Conservation (phyloP, 1,140 invertebrate genomes). For the Diploscapter pachys region DNA sequence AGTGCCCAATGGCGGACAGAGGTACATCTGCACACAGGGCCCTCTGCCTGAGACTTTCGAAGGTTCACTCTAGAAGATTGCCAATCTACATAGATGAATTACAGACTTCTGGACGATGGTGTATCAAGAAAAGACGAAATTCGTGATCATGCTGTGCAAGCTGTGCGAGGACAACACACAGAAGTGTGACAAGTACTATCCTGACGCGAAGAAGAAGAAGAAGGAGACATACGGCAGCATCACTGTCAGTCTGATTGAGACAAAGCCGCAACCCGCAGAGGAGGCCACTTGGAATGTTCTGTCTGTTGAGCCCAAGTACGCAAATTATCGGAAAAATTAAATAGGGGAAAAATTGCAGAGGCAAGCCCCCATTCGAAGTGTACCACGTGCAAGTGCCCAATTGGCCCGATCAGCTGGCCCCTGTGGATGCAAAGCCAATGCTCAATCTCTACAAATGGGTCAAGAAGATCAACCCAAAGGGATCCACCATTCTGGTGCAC, state of each 20-base stretch:
- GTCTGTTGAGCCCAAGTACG: neutral
- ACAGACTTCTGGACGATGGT: slow-evolving; percentile 12
- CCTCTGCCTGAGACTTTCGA: slow-evolving; percentile 6
- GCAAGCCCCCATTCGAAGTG: neutral
- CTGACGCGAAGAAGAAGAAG: neutral
- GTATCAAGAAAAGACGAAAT: neutral
- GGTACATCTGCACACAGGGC: slow-evolving; percentile 22
- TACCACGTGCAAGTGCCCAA: slow-evolving; percentile 14
- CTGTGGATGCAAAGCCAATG: slow-evolving; percentile 1
- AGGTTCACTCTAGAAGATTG: slow-evolving; percentile 1
- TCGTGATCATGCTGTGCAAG: slow-evolving; percentile 38
- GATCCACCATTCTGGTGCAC: slow-evolving; percentile 28
- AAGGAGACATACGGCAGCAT: neutral
- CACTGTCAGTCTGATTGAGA: neutral
- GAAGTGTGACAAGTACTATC: neutral
- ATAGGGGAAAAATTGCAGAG: no score
- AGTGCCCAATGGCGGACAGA: slow-evolving; percentile 5
- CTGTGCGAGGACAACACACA: neutral
- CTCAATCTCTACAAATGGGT: slow-evolving; percentile 17
- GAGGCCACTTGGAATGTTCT: neutral
- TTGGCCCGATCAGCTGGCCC: slow-evolving; percentile 22
- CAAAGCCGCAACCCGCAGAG: neutral
- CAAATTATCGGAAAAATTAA: no score
- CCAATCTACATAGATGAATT: slow-evolving; percentile 8
- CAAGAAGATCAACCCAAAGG: neutral